These are phyloP conservation scores for Pelmatolapia mariae DNA, from an alignment of 2,113 vertebrate species.

Conservation along the genomic window DNA sequence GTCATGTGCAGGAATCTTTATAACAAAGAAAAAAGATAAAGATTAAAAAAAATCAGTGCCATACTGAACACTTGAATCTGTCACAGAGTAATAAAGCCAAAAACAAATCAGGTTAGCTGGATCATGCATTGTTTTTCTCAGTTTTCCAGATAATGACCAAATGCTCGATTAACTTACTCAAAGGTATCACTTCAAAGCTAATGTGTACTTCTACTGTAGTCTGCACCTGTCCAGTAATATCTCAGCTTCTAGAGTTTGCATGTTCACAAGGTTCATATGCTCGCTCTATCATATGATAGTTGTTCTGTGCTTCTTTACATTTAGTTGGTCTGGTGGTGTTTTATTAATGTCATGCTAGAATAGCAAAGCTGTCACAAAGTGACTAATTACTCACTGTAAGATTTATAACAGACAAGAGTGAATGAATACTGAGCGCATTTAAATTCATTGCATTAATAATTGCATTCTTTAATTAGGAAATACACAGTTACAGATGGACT, in stretches of 20 bases:
- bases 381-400: fast-evolving
- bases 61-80: background rate
- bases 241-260: background rate
- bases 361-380: background rate
- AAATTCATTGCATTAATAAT: background rate
- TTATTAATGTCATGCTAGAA: background rate
- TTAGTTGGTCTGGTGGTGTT: background rate
- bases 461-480: background rate
- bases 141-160: background rate
- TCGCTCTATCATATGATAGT: background rate
- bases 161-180: fast-evolving
- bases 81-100: background rate
- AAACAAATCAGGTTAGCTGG: background rate
- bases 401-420: background rate
- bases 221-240: background rate
- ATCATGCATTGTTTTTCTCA: background rate
- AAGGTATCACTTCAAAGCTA: background rate
- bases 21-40: background rate
- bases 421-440: background rate
- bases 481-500: background rate
- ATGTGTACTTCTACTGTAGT: background rate
- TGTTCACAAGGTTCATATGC: background rate
- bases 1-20: background rate
- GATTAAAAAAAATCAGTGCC: no score
- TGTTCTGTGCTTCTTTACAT: background rate